Evolutionary conservation across 2,888 invertebrate species (phyloP).

Genomic region (Pseudococcus viburni): DNA sequence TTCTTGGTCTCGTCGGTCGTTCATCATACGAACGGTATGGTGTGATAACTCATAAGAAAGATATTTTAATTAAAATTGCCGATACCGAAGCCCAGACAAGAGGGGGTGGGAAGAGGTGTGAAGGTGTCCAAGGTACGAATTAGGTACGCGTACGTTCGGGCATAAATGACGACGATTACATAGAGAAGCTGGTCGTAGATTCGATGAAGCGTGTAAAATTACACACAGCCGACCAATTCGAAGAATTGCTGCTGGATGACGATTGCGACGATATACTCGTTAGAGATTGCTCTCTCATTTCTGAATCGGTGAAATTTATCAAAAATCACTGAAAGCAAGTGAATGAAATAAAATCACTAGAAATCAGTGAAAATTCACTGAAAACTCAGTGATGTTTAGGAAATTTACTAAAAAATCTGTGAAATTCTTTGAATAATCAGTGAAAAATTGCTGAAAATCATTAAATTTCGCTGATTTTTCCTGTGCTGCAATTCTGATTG

Average conservation of each 20-base stretch:
- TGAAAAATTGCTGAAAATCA: too few relatives aligned
- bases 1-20: not conserved
- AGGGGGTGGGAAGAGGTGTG: not conserved
- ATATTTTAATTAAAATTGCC: constrained; percentile 8
- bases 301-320: too few relatives aligned
- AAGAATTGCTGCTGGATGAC: not conserved
- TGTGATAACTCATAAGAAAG: not conserved
- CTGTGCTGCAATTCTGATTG: too few relatives aligned
- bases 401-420: too few relatives aligned
- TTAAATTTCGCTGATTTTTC: too few relatives aligned
- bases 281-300: not conserved
- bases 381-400: too few relatives aligned
- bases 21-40: not conserved
- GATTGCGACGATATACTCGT: not conserved
- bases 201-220: constrained; percentile 29
- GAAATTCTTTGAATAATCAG: too few relatives aligned
- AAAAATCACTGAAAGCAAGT: too few relatives aligned
- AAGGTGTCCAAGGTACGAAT: not conserved
- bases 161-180: constrained; percentile 4
- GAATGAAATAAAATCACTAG: too few relatives aligned
- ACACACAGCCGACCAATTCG: not conserved
- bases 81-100: not conserved
- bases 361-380: too few relatives aligned
- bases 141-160: not conserved
- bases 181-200: not conserved